These are phyloP conservation scores for Phortica okadai DNA, from an alignment of 2,888 invertebrate genomes.

Conservation along the genomic window DNA sequence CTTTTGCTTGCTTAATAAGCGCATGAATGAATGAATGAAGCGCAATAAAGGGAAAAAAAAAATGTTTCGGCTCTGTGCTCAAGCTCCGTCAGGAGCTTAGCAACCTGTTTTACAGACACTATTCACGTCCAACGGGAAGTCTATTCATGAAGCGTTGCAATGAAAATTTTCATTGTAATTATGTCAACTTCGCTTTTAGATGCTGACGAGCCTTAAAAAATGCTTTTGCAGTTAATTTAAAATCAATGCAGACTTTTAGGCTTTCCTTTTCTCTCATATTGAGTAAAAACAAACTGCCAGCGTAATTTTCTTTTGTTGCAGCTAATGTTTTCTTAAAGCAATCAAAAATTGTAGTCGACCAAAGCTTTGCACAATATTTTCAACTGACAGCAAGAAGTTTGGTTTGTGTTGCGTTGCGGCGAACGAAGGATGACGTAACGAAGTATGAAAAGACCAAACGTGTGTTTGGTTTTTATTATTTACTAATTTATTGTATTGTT, in stretches of 20 bases:
- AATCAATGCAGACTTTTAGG: neutral
- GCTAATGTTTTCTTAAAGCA: too few species aligned
- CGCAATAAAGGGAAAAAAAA: neutral
- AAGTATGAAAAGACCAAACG: neutral
- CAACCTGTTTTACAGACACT: too few species aligned
- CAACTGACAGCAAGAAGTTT: too few species aligned
- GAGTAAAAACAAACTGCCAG: neutral
- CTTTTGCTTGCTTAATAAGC: slow-evolving; percentile 8
- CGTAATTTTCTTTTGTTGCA: neutral
- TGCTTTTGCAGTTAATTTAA: slow-evolving; percentile 9
- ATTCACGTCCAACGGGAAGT: too few species aligned
- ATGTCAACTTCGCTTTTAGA: neutral
- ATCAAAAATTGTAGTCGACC: too few species aligned
- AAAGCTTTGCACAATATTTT: too few species aligned
- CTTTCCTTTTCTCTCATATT: neutral
- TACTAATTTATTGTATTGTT: slow-evolving; percentile 21
- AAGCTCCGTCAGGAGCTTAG: neutral
- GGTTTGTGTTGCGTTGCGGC: too few species aligned
- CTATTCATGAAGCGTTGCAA: neutral
- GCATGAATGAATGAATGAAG: slow-evolving; percentile 7
- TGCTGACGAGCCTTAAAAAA: too few species aligned
- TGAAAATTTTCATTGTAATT: slow-evolving; percentile 10
- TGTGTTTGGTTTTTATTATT: slow-evolving; percentile 16
- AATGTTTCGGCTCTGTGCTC: neutral
- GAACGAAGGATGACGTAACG: too few species aligned